Percentiles rank a stretch among this genome's conserved stretches.
phyloP scores from a whole-genome alignment of 1,140 invertebrate genomes.

The Ips typographus region DNA sequence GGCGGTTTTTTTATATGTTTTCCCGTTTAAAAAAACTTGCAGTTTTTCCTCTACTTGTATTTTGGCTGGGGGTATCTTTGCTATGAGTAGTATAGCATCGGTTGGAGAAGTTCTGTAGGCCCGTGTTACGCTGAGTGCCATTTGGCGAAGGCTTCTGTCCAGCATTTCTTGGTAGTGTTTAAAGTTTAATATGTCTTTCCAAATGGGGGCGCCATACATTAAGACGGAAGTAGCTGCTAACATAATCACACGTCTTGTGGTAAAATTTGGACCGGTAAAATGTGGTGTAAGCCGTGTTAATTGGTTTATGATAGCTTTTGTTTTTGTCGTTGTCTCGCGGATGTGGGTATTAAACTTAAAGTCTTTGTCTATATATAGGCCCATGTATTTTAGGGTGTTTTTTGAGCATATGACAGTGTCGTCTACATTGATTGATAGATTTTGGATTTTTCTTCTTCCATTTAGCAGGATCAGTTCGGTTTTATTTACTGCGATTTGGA shows the following conservation, averaged over 20 bases:
- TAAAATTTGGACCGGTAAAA: no score
- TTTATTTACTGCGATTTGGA: not conserved
- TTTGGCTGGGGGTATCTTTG: slow-evolving; percentile 33
- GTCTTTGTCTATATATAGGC: not conserved
- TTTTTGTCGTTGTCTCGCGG: not conserved
- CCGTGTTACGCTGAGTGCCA: slow-evolving; percentile 18
- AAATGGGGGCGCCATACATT: slow-evolving; percentile 1
- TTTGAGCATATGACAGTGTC: no score
- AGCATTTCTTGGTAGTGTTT: slow-evolving; percentile 6
- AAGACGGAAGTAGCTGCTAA: no score
- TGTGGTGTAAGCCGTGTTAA: slow-evolving; percentile 26
- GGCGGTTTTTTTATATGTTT: not conserved
- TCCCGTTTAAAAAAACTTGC: not conserved
- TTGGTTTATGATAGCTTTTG: slow-evolving; percentile 13
- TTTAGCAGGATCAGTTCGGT: not conserved
- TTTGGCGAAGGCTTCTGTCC: slow-evolving; percentile 2
- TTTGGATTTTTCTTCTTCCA: not conserved
- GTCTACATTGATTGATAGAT: not conserved
- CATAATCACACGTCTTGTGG: no score
- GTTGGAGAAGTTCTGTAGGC: slow-evolving; percentile 38
- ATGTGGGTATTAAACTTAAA: not conserved
- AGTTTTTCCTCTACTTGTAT: slow-evolving; percentile 23
- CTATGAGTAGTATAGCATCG: slow-evolving; percentile 34
- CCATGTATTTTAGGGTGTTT: not conserved
- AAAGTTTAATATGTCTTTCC: not conserved